Percentiles rank a stretch among this genome's conserved stretches.
Evolutionary conservation across 2,113 vertebrate species (phyloP).

Genomic region (Eclectus roratus): DNA sequence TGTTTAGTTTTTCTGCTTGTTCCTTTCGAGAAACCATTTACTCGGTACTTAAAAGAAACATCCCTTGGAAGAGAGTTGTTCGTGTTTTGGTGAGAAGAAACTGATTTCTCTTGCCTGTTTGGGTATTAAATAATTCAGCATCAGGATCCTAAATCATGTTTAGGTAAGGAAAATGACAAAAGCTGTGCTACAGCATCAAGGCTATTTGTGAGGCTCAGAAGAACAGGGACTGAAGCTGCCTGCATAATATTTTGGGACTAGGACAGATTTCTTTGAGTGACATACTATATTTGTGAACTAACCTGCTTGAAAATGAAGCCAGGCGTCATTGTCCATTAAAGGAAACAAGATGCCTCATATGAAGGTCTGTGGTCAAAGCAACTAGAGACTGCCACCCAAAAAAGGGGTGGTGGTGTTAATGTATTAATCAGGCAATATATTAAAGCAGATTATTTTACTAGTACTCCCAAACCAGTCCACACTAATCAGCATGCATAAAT

Average conservation of each 20-base stretch:
- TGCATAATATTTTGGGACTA: background rate
- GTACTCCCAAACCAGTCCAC: background rate
- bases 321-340: background rate
- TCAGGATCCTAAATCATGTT: background rate
- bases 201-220: background rate
- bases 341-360: background rate
- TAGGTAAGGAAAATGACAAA: background rate
- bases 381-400: background rate
- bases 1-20: background rate
- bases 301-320: conserved; percentile 7
- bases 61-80: background rate
- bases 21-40: background rate
- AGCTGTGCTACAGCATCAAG: background rate
- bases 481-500: background rate
- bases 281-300: background rate
- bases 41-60: background rate
- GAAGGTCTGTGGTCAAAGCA: background rate
- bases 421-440: background rate
- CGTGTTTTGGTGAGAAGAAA: background rate
- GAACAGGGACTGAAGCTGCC: background rate
- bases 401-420: background rate
- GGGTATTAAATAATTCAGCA: background rate
- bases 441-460: background rate
- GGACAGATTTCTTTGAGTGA: background rate
- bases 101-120: background rate